phyloP scores from a whole-genome alignment of 2,113 vertebrate genomes.

The Neogobius melanostomus region DNA sequence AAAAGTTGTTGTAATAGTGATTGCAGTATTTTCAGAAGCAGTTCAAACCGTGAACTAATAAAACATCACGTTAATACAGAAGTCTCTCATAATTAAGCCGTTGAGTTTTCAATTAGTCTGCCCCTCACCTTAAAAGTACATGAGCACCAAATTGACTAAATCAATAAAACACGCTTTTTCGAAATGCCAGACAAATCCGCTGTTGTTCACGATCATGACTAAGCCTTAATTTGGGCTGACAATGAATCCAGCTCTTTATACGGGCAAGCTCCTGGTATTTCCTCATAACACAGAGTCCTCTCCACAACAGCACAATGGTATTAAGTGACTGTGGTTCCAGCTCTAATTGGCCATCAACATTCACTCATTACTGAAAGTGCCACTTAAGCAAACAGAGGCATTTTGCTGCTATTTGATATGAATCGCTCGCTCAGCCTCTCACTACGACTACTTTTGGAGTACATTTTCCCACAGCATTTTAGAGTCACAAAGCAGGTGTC shows the following conservation, averaged over 20 bases:
- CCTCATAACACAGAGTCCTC: not conserved
- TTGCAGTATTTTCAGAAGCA: too few relatives aligned
- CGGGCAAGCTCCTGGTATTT: not conserved
- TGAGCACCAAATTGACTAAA: not conserved
- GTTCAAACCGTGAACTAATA: too few relatives aligned
- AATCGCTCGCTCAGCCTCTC: constrained; percentile 27
- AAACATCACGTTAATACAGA: too few relatives aligned
- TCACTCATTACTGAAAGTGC: constrained; percentile 46
- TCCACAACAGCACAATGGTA: constrained; percentile 11
- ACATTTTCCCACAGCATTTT: not conserved
- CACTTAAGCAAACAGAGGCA: constrained; percentile 42
- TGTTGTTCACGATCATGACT: not conserved
- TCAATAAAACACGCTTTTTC: not conserved
- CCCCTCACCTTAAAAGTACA: not conserved
- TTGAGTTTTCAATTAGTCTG: not conserved
- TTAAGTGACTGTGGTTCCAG: constrained; percentile 16
- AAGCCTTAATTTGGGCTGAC: not conserved
- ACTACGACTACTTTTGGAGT: not conserved
- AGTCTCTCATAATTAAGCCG: not conserved
- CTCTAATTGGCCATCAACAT: constrained; percentile 32
- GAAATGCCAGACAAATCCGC: not conserved
- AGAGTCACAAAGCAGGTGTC: too few relatives aligned
- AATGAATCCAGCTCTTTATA: constrained; percentile 4
- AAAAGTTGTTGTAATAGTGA: too few relatives aligned
- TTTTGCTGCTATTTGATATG: constrained; percentile 39